phyloP scores from a whole-genome alignment of 2,113 vertebrate species.

The Egretta garzetta region DNA sequence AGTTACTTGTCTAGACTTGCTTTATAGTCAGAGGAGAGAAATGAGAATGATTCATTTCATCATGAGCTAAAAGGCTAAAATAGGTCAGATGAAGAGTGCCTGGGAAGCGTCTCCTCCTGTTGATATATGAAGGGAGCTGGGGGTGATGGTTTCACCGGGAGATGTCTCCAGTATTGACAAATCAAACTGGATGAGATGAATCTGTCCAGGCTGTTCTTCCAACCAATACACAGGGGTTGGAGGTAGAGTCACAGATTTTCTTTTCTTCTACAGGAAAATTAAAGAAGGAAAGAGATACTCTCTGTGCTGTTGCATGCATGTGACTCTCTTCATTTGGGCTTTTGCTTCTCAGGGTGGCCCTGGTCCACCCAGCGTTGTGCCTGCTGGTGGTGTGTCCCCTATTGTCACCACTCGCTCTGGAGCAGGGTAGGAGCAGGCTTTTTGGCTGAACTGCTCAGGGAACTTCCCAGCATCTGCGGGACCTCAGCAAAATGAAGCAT shows the following conservation, averaged over 20 bases:
- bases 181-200: not conserved
- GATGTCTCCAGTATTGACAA: not conserved
- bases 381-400: not conserved
- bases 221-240: not conserved
- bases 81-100: not conserved
- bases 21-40: slow-evolving; percentile 26
- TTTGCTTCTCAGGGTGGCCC: not conserved
- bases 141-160: not conserved
- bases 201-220: not conserved
- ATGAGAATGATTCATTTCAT: not conserved
- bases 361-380: fast-evolving
- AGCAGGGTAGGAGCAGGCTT: not conserved
- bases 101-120: not conserved
- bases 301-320: fast-evolving
- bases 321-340: not conserved
- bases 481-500: not conserved
- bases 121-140: not conserved
- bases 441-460: no score
- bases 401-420: fast-evolving
- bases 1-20: slow-evolving; percentile 19
- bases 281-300: not conserved
- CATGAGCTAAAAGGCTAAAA: not conserved
- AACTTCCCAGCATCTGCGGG: fast-evolving
- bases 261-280: not conserved
- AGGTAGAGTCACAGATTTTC: not conserved